These are phyloP conservation scores for Rhyacichthys aspro DNA, from an alignment of 2,797 vertebrate species.

Conservation along the genomic window DNA sequence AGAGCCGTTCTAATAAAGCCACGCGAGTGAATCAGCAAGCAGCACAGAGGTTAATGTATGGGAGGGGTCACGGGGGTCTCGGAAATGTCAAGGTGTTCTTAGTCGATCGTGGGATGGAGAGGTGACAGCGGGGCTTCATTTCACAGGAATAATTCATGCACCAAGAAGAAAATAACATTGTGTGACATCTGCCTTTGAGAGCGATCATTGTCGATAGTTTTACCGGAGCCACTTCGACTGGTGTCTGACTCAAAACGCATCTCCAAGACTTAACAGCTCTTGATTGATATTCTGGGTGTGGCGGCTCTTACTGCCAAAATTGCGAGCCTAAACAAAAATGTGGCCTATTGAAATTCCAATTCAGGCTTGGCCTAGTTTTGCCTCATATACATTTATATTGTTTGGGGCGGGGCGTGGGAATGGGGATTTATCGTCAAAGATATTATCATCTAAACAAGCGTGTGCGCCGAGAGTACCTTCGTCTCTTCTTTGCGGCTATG, in stretches of 20 bases:
- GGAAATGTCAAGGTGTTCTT: conserved; percentile 30
- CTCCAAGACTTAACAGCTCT: conserved; percentile 34
- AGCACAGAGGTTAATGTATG: conserved; percentile 36
- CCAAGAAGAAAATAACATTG: conserved; percentile 25
- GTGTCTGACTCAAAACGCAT: conserved; percentile 22
- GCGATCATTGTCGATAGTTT: conserved; percentile 51
- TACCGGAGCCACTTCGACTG: conserved; percentile 21
- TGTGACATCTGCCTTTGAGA: conserved; percentile 57
- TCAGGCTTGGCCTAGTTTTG: conserved; percentile 74
- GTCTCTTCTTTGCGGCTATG: conserved; percentile 50
- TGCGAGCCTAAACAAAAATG: conserved; percentile 74
- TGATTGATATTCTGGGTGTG: conserved; percentile 72
- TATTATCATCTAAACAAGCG: conserved; percentile 79
- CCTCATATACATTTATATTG: conserved; percentile 87
- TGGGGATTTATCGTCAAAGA: conserved; percentile 69
- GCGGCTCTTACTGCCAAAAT: conserved; percentile 62
- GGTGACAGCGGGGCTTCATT: conserved; percentile 36
- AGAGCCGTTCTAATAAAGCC: conserved; percentile 42
- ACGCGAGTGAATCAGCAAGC: conserved; percentile 33
- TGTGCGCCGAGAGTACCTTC: conserved; percentile 49
- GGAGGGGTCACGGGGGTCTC: conserved; percentile 33
- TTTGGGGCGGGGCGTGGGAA: conserved; percentile 67
- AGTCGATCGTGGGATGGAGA: conserved; percentile 19
- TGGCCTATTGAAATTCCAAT: conserved; percentile 76
- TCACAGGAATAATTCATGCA: conserved; percentile 64